These are phyloP conservation scores for Andrena praecox DNA, from an alignment of 2,888 invertebrate species.

Conservation along the genomic window DNA sequence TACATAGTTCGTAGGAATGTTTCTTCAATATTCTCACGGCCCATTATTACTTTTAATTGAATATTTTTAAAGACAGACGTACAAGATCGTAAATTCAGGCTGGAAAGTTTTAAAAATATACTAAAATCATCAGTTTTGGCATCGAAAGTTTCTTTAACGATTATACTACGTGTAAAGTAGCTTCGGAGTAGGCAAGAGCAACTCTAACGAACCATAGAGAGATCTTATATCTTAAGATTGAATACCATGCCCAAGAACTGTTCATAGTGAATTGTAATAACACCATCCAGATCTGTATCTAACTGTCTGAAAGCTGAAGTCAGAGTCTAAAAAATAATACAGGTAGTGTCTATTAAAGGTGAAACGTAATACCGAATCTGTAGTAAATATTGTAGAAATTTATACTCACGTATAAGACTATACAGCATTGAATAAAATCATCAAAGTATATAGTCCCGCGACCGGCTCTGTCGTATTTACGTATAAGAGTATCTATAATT, in stretches of 20 bases:
- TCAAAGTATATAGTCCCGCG: conserved; percentile 97
- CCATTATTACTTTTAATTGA: neutral
- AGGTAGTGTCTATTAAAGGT: conserved; percentile 17
- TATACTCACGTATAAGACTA: conserved; percentile 94
- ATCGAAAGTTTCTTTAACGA: conserved; percentile 21
- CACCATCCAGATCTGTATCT: conserved; percentile 97
- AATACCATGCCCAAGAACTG: conserved; percentile 97
- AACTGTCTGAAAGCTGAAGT: conserved; percentile 94
- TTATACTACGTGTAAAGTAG: neutral
- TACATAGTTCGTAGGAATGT: conserved; percentile 41
- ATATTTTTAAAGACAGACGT: neutral
- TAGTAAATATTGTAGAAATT: neutral
- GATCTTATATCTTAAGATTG: conserved; percentile 89
- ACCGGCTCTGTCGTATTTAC: conserved; percentile 98
- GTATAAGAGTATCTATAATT: conserved; percentile 92
- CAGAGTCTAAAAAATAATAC: conserved; percentile 89
- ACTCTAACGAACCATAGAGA: neutral
- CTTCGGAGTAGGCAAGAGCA: conserved; percentile 37
- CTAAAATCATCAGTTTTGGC: conserved; percentile 47
- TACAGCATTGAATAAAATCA: conserved; percentile 99
- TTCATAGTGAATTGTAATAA: conserved; percentile 97
- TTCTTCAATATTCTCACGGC: conserved; percentile 1
- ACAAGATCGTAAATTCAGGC: conserved; percentile 9
- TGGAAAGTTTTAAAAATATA: conserved; percentile 24
- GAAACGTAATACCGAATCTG: conserved; percentile 2